Evolutionary conservation across 2,888 invertebrate species (phyloP), one percentile per base, ranked within the genome.

Genomic region (Amaurobius ferox): DNA sequence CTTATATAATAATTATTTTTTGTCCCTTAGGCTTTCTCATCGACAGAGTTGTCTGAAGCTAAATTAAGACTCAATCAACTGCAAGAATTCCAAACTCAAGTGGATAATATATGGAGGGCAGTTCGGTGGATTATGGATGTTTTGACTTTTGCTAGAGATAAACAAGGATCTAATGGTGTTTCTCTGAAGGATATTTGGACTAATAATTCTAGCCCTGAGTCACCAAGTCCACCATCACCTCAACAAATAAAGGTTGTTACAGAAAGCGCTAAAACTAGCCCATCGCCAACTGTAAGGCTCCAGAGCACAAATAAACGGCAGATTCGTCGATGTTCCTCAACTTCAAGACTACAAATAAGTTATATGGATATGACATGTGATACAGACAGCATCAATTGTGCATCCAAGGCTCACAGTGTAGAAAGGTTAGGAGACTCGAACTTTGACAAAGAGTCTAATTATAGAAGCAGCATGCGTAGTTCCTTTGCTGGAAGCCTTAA

Each of bases 81-180:
- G 32, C 95, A 96, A 90, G 95, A 96, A 74, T 93, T 98, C 61
- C 98, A 98, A 90, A 93, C 94, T 39, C 95, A 95, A 90, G 93
- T 98, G 66, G 98, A 98, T 90, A 92, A 94, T 0, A 94, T 97
- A 1, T 99, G 99, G 99, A 97, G 97, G 90, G 95, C 95, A 26
- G 95, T 97, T 62, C 94, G 99, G 23, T 99, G 99, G 99, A 93
- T 99, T 26, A 96, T 98, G 94, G 98, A 98, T 90, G 95, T 98
- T 6, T 97, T 99, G 77, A 95, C 96, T 0, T 97, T 97, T 91
- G 98, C 98, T 0, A 94, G 99, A 87, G 98, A 98, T 90, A 94
- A 95, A 87, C 90, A 90, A 83, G 89, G 90, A 39, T 90, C 90
- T 79, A 90, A 90, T 28, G 92, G 92, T 29, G 90, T 93, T 64